Base-by-base conservation (phyloP, 2,113 vertebrate genomes). In the Sinosuthora webbiana region DNA sequence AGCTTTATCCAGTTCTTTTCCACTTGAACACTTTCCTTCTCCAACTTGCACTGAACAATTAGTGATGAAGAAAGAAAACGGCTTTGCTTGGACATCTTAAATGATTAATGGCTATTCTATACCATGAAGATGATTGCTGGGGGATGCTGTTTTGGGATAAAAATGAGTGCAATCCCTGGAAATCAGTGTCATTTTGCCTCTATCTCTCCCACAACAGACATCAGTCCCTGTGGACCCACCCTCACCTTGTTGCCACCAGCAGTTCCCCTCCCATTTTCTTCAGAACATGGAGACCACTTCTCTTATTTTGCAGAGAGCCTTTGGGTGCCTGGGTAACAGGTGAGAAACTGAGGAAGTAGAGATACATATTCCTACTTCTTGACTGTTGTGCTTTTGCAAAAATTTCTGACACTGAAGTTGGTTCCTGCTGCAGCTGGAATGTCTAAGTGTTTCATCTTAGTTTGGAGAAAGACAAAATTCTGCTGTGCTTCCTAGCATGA, bases 261-360 rank as follows among this genome's bases (percentile, higher is more conserved):
- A 1, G 16, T 5, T 59, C 17, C 13, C 13, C 11, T 67, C 16
- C 31, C 0, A 0, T 50, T 59, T 44, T 37, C 11, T 52, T 35
- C 10, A 31, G 35, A 42, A 9, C 16, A 14, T 0, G 0, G 35
- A 64, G 47, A 64, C 16, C 14, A 11, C 11, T n/a, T 41, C 23
- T n/a, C 14, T 52, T 42, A 42, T 42, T 53, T 30, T 64, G 8
- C 60, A 80, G 53, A 76, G 30, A 90, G 10, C 20, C 8, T 6
- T 70, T 41, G 50, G 17, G 15, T 31, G 39, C 7, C 41, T 69
- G 18, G 14, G 3, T 31, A 80, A 21, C 11, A 87, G 15, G 12
- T 70, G 13, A 70, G 13, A 63, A 30, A 35, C 18, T 79, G 35
- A 64, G 27, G 33, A 82, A 83, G 28, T 18, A 7, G 20, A 59